Conservation (phyloP, 2,888 invertebrate species). For the Aproaerema taeniolella region DNA sequence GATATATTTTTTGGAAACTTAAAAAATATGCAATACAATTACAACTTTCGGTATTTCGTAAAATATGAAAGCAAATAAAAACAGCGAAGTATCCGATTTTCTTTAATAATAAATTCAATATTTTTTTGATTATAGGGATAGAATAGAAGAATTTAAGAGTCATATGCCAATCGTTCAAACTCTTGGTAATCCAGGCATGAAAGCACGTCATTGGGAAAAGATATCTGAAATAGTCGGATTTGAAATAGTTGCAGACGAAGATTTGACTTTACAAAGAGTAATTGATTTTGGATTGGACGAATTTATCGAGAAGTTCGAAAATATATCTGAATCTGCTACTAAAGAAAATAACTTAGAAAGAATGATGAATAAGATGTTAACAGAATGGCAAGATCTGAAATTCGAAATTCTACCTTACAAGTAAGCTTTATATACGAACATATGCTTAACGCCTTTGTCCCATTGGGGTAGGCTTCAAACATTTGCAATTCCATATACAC, state of each 20-base stretch:
- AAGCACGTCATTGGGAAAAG: constrained; percentile 94
- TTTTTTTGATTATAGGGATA: constrained; percentile 55
- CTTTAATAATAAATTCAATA: no score
- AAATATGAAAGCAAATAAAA: no score
- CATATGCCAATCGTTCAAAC: constrained; percentile 95
- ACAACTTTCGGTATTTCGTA: no score
- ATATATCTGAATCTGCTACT: constrained; percentile 95
- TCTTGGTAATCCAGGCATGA: constrained; percentile 96
- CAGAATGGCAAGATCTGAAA: constrained; percentile 91
- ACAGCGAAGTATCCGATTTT: no score
- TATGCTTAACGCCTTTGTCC: constrained; percentile 11
- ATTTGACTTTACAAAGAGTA: constrained; percentile 88
- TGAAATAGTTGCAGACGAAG: constrained; percentile 90
- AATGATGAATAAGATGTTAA: constrained; percentile 91
- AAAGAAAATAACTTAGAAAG: constrained; percentile 96
- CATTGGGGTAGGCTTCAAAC: no score
- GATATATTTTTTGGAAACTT: no score
- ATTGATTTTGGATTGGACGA: constrained; percentile 94
- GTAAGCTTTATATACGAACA: no score
- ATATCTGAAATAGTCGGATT: constrained; percentile 97
- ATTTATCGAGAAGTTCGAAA: constrained; percentile 92
- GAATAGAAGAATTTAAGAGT: constrained; percentile 92
- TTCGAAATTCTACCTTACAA: constrained; percentile 86
- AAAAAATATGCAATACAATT: no score
- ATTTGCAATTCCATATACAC: no score